A percentile compares a stretch with the other conserved stretches of the same genome.
Evolutionary conservation across 2,113 vertebrate species (phyloP).

Genomic region (Danio rerio): DNA sequence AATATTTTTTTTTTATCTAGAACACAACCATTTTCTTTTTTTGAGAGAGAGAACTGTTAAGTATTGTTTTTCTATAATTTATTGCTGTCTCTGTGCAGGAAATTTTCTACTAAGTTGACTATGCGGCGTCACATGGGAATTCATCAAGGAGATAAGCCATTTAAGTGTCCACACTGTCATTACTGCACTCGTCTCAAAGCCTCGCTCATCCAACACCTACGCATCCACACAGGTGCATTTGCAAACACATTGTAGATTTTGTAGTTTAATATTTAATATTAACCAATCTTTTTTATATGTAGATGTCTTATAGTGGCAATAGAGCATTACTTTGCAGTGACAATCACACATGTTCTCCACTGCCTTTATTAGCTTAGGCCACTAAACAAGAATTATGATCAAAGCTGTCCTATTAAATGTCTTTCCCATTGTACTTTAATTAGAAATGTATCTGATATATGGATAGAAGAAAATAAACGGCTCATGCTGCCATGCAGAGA

Average conservation of each 20-base stretch:
- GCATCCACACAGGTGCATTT: constrained; percentile 67
- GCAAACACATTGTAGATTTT: neutral
- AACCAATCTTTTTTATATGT: neutral
- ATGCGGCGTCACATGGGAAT: constrained; percentile 73
- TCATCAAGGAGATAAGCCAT: constrained; percentile 69
- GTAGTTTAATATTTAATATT: neutral
- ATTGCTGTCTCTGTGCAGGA: constrained; percentile 66
- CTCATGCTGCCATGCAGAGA: constrained; percentile 10
- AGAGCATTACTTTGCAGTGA: neutral
- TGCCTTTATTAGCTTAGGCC: constrained; percentile 11
- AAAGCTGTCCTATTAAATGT: neutral
- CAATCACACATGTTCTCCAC: neutral
- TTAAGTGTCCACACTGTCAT: constrained; percentile 68
- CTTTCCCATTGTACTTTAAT: constrained; percentile 40
- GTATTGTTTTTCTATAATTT: neutral
- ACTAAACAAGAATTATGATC: constrained; percentile 24
- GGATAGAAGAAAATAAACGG: neutral
- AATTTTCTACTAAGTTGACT: constrained; percentile 71
- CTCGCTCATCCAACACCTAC: constrained; percentile 71
- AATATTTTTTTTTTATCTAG: neutral
- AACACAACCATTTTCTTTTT: neutral
- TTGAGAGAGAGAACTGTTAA: too few relatives aligned
- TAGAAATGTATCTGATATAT: constrained; percentile 16
- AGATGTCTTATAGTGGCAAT: neutral
- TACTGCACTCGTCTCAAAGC: constrained; percentile 72